phyloP scores from a whole-genome alignment of 2,888 invertebrate genomes.

The Acheta domesticus region DNA sequence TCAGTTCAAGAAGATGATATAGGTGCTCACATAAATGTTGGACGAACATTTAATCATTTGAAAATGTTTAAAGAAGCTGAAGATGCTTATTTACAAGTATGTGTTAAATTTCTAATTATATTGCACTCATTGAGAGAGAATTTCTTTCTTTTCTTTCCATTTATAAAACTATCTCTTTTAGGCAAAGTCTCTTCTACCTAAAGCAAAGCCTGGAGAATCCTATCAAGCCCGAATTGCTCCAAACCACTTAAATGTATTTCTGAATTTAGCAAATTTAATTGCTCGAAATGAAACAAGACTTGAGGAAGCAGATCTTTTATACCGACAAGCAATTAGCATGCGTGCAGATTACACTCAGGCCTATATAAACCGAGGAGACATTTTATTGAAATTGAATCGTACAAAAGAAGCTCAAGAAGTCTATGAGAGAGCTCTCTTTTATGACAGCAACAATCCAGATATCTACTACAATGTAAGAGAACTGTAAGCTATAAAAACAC shows the following conservation, averaged over 20 bases:
- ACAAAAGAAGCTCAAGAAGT: constrained; percentile 92
- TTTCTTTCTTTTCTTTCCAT: neutral
- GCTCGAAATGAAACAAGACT: constrained; percentile 87
- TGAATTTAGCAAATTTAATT: constrained; percentile 91
- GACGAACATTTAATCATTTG: constrained; percentile 88
- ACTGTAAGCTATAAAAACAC: neutral
- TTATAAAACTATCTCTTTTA: constrained; percentile 39
- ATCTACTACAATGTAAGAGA: constrained; percentile 88
- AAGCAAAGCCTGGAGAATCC: constrained; percentile 88
- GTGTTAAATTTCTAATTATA: neutral
- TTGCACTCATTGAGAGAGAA: neutral
- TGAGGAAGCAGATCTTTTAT: constrained; percentile 90
- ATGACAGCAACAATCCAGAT: constrained; percentile 91
- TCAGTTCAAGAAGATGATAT: constrained; percentile 93
- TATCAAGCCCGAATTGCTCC: constrained; percentile 95
- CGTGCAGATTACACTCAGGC: constrained; percentile 93
- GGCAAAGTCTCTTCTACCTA: constrained; percentile 85
- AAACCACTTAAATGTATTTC: constrained; percentile 91
- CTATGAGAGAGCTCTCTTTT: constrained; percentile 86
- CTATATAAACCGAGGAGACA: constrained; percentile 95
- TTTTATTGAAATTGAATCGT: constrained; percentile 89
- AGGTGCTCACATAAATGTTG: constrained; percentile 96
- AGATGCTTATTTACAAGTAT: constrained; percentile 75
- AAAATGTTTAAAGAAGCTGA: constrained; percentile 87
- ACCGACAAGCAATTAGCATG: constrained; percentile 96